Percentiles rank a stretch among this genome's conserved stretches.
phyloP scores from a whole-genome alignment of 2,888 invertebrate species.

The Drosophila mercatorum region DNA sequence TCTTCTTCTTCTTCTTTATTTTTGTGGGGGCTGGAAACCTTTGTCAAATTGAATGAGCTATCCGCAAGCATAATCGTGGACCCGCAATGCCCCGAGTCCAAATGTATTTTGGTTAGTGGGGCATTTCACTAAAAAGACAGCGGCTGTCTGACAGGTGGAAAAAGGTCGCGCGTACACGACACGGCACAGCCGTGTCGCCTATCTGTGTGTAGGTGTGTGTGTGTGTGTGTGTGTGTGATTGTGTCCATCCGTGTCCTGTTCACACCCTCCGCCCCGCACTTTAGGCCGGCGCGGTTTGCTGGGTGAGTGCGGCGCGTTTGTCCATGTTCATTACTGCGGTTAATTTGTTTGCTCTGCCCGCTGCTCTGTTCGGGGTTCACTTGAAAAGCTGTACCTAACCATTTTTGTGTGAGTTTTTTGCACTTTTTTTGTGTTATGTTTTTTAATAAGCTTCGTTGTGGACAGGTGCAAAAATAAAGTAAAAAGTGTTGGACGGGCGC shows the following conservation, averaged over 20 bases:
- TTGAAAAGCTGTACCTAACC: slow-evolving; percentile 47
- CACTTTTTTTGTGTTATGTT: slow-evolving; percentile 40
- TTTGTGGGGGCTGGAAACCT: slow-evolving; percentile 1
- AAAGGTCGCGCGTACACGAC: slow-evolving; percentile 62
- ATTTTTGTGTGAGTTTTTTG: slow-evolving; percentile 37
- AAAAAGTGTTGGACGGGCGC: slow-evolving; percentile 56
- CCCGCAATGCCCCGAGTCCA: slow-evolving; percentile 18
- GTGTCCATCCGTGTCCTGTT: slow-evolving; percentile 26
- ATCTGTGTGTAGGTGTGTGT: neutral
- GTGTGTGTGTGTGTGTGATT: neutral
- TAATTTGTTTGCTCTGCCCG: slow-evolving; percentile 75
- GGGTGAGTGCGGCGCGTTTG: slow-evolving; percentile 57
- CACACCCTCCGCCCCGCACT: neutral
- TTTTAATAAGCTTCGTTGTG: slow-evolving; percentile 67
- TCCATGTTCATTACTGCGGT: slow-evolving; percentile 80
- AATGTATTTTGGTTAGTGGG: slow-evolving; percentile 38
- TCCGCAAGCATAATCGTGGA: slow-evolving; percentile 13
- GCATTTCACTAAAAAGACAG: slow-evolving; percentile 31
- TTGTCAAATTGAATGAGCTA: slow-evolving; percentile 19
- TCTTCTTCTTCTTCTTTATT: neutral
- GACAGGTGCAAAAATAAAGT: slow-evolving; percentile 65
- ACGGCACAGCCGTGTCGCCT: slow-evolving; percentile 41
- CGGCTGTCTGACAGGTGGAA: slow-evolving; percentile 51
- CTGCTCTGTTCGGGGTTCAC: slow-evolving; percentile 38
- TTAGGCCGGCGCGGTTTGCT: slow-evolving; percentile 4